A percentile compares a stretch with the other conserved stretches of the same genome.
These are phyloP conservation scores for Herpailurus yagouaroundi DNA, from an alignment of 2,113 vertebrate species.

Conservation along the genomic window DNA sequence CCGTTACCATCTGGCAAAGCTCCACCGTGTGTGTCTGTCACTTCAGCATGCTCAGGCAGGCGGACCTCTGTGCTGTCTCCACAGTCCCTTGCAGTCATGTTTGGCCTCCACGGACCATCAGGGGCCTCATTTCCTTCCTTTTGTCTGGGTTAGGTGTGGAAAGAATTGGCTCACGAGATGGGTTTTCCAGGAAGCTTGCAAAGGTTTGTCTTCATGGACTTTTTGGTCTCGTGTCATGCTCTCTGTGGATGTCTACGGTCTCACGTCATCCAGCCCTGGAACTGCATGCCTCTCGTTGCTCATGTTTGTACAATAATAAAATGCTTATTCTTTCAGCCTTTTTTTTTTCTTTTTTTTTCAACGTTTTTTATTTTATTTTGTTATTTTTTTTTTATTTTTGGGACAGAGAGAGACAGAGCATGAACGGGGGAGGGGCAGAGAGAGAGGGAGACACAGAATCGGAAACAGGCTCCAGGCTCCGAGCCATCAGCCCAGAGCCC, in stretches of 20 bases:
- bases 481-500: too few species aligned
- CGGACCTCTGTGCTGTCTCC: not conserved
- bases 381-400: too few species aligned
- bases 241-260: too few species aligned
- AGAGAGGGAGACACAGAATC: too few species aligned
- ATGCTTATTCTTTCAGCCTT: not conserved
- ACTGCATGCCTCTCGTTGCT: not conserved
- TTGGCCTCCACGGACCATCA: not conserved
- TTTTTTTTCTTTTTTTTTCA: too few species aligned
- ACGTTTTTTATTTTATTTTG: too few species aligned
- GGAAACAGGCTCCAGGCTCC: too few species aligned
- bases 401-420: too few species aligned
- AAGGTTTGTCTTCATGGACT: not conserved
- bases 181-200: not conserved
- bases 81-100: not conserved
- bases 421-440: too few species aligned
- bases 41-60: not conserved
- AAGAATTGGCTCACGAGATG: not conserved
- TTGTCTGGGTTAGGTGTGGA: not conserved
- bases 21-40: not conserved
- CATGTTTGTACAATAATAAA: not conserved
- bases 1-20: not conserved
- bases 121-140: not conserved
- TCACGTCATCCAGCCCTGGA: not conserved
- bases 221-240: not conserved